These are phyloP conservation scores for Synaphobranchus kaupii DNA, from an alignment of 2,797 vertebrate species.

Conservation along the genomic window DNA sequence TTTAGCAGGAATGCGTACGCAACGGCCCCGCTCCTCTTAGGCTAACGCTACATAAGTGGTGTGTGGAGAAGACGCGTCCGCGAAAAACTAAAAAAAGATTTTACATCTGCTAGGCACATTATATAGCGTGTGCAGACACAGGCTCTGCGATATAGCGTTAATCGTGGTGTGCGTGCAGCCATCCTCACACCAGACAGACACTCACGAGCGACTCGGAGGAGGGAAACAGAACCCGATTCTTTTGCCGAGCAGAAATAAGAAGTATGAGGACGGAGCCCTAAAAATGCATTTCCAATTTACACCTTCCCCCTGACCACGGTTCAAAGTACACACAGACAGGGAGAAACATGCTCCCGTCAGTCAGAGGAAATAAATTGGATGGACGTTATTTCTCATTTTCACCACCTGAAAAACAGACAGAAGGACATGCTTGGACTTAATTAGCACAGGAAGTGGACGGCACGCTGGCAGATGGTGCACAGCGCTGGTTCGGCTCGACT, in stretches of 20 bases:
- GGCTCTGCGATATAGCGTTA: background rate
- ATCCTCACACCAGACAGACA: slow-evolving; percentile 33
- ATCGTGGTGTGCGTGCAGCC: background rate
- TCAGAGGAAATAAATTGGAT: slow-evolving; percentile 52
- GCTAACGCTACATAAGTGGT: background rate
- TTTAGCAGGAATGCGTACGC: background rate
- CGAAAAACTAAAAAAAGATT: background rate
- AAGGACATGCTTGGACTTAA: slow-evolving; percentile 50
- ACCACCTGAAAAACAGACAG: slow-evolving; percentile 43
- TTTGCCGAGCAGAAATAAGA: slow-evolving; percentile 36
- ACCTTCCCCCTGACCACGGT: slow-evolving; percentile 42
- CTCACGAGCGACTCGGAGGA: slow-evolving; percentile 35
- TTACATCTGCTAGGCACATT: background rate
- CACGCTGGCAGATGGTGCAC: slow-evolving; percentile 45
- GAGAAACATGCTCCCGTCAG: slow-evolving; percentile 36
- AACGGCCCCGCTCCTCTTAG: background rate
- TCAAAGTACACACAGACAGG: slow-evolving; percentile 36
- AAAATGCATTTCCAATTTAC: slow-evolving; percentile 48
- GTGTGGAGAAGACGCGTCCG: background rate
- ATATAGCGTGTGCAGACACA: background rate
- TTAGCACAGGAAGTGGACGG: slow-evolving; percentile 55
- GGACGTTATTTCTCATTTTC: slow-evolving; percentile 50
- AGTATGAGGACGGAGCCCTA: slow-evolving; percentile 27
- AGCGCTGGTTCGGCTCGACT: slow-evolving; percentile 20
- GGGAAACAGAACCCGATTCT: slow-evolving; percentile 10